Percentiles rank a stretch among this genome's conserved stretches.
Evolutionary conservation across 2,113 vertebrate genomes (phyloP).

Genomic region (Hoplias malabaricus): DNA sequence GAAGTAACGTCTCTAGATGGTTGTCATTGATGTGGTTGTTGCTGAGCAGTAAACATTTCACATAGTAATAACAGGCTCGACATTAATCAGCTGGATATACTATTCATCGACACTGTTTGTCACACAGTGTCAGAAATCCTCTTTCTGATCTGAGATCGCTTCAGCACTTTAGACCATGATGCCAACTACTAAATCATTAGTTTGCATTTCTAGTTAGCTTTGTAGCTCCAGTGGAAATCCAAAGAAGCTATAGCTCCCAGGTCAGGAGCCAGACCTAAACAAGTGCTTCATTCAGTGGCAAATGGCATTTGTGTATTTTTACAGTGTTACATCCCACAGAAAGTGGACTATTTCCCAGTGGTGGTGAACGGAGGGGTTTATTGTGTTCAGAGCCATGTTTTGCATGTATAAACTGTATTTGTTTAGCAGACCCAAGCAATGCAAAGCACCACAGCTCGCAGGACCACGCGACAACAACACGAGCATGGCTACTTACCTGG

Average conservation of each 20-base stretch:
- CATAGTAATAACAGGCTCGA: too few species aligned
- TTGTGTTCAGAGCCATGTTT: conserved; percentile 50
- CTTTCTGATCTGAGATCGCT: too few species aligned
- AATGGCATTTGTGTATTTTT: conserved; percentile 49
- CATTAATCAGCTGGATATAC: too few species aligned
- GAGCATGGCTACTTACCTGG: conserved; percentile 44
- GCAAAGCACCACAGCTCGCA: conserved; percentile 60
- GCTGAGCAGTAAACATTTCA: too few species aligned
- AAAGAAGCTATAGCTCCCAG: neutral
- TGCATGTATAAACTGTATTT: conserved; percentile 66
- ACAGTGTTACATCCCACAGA: conserved; percentile 50
- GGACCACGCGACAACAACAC: conserved; percentile 51
- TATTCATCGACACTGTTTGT: too few species aligned
- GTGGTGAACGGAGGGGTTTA: conserved; percentile 30
- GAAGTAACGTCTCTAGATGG: too few species aligned
- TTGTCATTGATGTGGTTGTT: too few species aligned
- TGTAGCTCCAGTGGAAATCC: too few species aligned
- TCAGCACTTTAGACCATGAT: too few species aligned
- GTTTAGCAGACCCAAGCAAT: conserved; percentile 63
- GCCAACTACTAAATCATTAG: too few species aligned
- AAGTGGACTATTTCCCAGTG: conserved; percentile 50
- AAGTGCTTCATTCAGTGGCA: conserved; percentile 35
- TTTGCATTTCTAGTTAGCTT: too few species aligned
- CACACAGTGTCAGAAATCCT: too few species aligned
- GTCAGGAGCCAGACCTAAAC: conserved; percentile 21